Conservation (phyloP, 1,140 invertebrate genomes). For the Myzus persicae region DNA sequence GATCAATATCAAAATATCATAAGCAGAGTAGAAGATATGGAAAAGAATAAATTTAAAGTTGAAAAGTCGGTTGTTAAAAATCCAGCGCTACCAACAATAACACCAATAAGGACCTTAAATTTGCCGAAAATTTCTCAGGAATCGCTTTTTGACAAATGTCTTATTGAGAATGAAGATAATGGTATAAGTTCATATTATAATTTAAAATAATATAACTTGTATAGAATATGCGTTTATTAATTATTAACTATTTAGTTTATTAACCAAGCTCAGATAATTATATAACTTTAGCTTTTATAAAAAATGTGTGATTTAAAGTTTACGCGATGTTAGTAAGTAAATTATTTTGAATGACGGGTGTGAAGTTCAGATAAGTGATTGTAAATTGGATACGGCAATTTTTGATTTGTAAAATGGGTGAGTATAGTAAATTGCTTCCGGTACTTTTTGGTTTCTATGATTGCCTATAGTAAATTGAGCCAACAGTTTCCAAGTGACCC, state of each 20-base stretch:
- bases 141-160: constrained; percentile 43
- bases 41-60: neutral
- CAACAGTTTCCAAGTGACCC: too few relatives aligned
- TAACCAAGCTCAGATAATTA: neutral
- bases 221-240: too few relatives aligned
- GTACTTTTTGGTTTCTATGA: too few relatives aligned
- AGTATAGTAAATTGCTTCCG: too few relatives aligned
- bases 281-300: neutral
- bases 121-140: constrained; percentile 53
- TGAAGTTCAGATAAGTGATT: neutral
- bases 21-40: constrained; percentile 35
- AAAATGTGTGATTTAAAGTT: too few relatives aligned
- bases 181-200: constrained; percentile 20
- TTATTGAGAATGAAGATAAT: constrained; percentile 43
- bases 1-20: constrained; percentile 26
- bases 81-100: neutral
- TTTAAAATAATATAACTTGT: too few relatives aligned
- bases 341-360: too few relatives aligned
- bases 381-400: too few relatives aligned
- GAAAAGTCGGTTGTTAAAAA: constrained; percentile 21
- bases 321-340: too few relatives aligned
- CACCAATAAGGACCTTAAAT: constrained; percentile 28
- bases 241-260: too few relatives aligned
- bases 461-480: too few relatives aligned
- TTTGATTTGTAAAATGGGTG: too few relatives aligned